Conservation (phyloP, 2,113 vertebrate species). For the Procapra przewalskii region DNA sequence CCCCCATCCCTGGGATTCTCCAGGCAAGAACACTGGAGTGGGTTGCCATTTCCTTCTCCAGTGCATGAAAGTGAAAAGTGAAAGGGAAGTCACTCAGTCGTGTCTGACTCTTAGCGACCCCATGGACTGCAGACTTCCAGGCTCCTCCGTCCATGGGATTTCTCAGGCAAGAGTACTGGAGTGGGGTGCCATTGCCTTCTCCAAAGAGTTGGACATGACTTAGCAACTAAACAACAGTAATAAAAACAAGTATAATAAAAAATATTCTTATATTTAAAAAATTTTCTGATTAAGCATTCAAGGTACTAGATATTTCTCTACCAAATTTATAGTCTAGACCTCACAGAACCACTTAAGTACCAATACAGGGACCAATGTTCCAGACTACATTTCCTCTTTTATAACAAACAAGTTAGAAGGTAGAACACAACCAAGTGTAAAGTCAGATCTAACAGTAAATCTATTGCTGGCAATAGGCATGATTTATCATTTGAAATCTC, state of each 20-base stretch:
- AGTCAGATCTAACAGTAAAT: background rate
- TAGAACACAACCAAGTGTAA: background rate
- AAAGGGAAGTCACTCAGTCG: too few species aligned
- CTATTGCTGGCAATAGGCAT: background rate
- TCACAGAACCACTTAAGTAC: background rate
- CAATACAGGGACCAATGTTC: background rate
- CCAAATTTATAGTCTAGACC: background rate
- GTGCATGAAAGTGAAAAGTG: too few species aligned
- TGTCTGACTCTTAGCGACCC: fast-evolving
- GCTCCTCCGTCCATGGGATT: too few species aligned
- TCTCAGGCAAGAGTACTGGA: too few species aligned
- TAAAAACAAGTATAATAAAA: background rate
- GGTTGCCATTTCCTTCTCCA: too few species aligned
- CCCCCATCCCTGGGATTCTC: too few species aligned
- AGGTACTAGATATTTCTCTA: background rate
- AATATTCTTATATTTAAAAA: background rate
- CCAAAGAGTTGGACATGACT: background rate
- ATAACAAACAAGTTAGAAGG: background rate
- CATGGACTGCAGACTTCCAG: too few species aligned
- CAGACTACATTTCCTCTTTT: background rate
- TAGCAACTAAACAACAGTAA: background rate
- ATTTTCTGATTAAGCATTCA: background rate
- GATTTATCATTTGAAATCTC: background rate
- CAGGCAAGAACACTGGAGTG: too few species aligned
- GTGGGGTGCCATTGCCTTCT: too few species aligned